Percentiles rank a stretch among this genome's conserved stretches.
phyloP scores from a whole-genome alignment of 1,140 invertebrate genomes.

The Coelopa frigida region DNA sequence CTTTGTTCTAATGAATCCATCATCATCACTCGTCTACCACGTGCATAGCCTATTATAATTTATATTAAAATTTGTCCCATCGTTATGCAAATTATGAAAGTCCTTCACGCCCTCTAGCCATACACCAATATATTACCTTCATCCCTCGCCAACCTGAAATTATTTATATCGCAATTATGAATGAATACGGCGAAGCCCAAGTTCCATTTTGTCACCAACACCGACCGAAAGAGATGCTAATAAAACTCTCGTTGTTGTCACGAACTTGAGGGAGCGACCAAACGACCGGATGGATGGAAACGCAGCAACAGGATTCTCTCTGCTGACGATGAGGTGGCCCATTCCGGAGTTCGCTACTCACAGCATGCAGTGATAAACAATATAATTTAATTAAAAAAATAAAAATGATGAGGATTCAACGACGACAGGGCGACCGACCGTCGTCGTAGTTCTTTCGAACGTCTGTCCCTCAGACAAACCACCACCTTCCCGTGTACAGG shows the following conservation, averaged over 20 bases:
- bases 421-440: too few relatives aligned
- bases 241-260: neutral
- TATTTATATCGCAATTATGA: too few relatives aligned
- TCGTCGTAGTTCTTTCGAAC: conserved; percentile 42
- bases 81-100: too few relatives aligned
- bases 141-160: too few relatives aligned
- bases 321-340: conserved; percentile 1
- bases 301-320: neutral
- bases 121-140: too few relatives aligned
- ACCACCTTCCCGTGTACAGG: conserved; percentile 3
- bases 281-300: conserved; percentile 12
- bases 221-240: neutral
- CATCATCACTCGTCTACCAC: too few relatives aligned
- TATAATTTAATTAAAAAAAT: conserved; percentile 45
- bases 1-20: too few relatives aligned
- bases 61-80: too few relatives aligned
- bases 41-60: too few relatives aligned
- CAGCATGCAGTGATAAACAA: conserved; percentile 20
- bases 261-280: neutral
- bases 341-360: too few relatives aligned
- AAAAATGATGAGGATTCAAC: conserved; percentile 42
- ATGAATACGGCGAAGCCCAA: too few relatives aligned
- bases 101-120: too few relatives aligned
- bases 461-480: conserved; percentile 31
- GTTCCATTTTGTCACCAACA: neutral